A percentile compares a stretch with the other conserved stretches of the same genome.
Conservation (phyloP, 2,888 invertebrate genomes). For the Odontothrips loti region DNA sequence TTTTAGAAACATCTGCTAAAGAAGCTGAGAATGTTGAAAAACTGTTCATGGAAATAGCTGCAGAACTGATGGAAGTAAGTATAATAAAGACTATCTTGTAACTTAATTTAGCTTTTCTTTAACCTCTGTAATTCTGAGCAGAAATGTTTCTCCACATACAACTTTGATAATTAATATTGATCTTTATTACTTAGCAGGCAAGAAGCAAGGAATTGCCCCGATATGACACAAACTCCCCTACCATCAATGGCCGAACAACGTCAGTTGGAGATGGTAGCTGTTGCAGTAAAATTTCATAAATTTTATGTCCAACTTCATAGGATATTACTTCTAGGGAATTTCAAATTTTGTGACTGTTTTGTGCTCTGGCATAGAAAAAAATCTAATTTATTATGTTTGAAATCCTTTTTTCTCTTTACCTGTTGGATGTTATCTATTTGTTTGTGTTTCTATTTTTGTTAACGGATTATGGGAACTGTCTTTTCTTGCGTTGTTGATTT, state of each 20-base stretch:
- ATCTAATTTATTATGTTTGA: not conserved
- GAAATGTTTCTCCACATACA: slow-evolving; percentile 30
- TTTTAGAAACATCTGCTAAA: slow-evolving; percentile 95
- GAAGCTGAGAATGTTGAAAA: slow-evolving; percentile 97
- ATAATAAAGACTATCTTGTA: slow-evolving; percentile 20
- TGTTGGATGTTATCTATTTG: not conserved
- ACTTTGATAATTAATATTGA: not conserved
- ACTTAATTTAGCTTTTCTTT: too few relatives aligned
- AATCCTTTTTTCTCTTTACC: not conserved
- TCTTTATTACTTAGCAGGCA: slow-evolving; percentile 62
- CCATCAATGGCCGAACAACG: slow-evolving; percentile 67
- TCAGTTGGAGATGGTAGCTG: slow-evolving; percentile 63
- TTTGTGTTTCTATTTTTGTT: not conserved
- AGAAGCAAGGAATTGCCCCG: slow-evolving; percentile 75
- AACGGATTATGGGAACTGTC: not conserved
- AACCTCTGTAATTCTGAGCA: too few relatives aligned
- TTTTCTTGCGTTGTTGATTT: not conserved
- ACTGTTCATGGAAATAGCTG: slow-evolving; percentile 94
- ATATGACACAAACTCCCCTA: slow-evolving; percentile 66
- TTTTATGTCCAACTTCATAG: not conserved
- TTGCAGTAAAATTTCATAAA: slow-evolving; percentile 45
- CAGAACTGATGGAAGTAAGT: slow-evolving; percentile 76
- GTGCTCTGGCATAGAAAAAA: not conserved
- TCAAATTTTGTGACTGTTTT: not conserved
- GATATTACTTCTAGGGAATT: not conserved